A percentile compares a stretch with the other conserved stretches of the same genome.
These are phyloP conservation scores for Dascillus cervinus DNA, from an alignment of 2,888 invertebrate species.

Conservation along the genomic window DNA sequence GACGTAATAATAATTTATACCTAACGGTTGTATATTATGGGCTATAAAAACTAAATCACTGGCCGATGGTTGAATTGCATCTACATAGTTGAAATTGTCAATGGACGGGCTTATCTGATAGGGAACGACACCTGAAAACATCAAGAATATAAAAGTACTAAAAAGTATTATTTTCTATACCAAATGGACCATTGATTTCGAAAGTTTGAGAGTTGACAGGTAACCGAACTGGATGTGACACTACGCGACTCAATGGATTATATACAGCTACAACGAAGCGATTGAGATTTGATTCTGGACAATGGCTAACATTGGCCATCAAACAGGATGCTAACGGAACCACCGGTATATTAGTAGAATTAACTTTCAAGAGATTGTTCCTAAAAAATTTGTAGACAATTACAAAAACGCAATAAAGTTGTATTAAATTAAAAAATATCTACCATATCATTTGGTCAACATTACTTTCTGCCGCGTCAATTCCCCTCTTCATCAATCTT, in stretches of 20 bases:
- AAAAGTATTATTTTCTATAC: too few species aligned
- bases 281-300: conserved; percentile 46
- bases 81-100: conserved; percentile 14
- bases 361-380: conserved; percentile 1
- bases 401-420: background rate
- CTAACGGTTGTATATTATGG: conserved; percentile 54
- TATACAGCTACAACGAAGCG: conserved; percentile 46
- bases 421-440: conserved; percentile 11
- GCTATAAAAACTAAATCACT: conserved; percentile 66
- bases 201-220: conserved; percentile 53
- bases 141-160: too few species aligned
- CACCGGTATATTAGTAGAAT: conserved; percentile 3
- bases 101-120: conserved; percentile 20
- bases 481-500: conserved; percentile 59
- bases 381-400: background rate
- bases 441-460: conserved; percentile 25
- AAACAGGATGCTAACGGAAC: conserved; percentile 45
- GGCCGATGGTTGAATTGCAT: conserved; percentile 11
- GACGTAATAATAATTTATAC: conserved; percentile 56
- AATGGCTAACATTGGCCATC: conserved; percentile 54
- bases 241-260: conserved; percentile 64
- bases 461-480: conserved; percentile 41
- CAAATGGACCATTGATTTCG: too few species aligned
- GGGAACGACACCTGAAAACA: conserved; percentile 44
- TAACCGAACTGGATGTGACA: conserved; percentile 52